Conservation (phyloP, 2,888 invertebrate genomes). For the Drosophila cognata region DNA sequence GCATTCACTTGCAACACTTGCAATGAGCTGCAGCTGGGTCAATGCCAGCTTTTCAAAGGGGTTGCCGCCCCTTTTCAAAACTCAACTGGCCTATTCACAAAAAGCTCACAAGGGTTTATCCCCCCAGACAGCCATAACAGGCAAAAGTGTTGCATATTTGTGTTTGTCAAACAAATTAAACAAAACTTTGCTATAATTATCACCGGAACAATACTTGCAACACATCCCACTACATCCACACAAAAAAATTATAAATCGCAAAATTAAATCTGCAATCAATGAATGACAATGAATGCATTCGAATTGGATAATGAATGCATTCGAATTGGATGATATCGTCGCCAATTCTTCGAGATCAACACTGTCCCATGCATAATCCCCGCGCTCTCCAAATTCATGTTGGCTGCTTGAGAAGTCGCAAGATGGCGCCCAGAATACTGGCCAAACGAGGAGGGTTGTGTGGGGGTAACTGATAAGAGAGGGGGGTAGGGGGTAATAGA, state of each 20-base stretch:
- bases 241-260: not conserved
- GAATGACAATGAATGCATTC: not conserved
- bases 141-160: not conserved
- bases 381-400: constrained; percentile 14
- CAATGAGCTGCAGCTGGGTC: constrained; percentile 16
- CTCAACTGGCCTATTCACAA: not conserved
- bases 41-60: constrained; percentile 28
- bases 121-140: not conserved
- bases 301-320: not conserved
- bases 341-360: not conserved
- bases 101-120: not conserved
- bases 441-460: not conserved
- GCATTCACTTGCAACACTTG: constrained; percentile 43
- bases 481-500: constrained; percentile 14
- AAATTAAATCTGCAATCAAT: not conserved
- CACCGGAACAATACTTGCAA: not conserved
- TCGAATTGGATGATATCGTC: too few species aligned
- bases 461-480: not conserved
- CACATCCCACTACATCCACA: too few species aligned
- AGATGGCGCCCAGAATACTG: constrained; percentile 63
- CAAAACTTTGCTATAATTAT: not conserved
- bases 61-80: constrained; percentile 19
- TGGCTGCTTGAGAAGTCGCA: constrained; percentile 63
- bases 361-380: not conserved
- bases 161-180: not conserved